phyloP scores from a whole-genome alignment of 2,797 vertebrate species.

The Diceros bicornis region DNA sequence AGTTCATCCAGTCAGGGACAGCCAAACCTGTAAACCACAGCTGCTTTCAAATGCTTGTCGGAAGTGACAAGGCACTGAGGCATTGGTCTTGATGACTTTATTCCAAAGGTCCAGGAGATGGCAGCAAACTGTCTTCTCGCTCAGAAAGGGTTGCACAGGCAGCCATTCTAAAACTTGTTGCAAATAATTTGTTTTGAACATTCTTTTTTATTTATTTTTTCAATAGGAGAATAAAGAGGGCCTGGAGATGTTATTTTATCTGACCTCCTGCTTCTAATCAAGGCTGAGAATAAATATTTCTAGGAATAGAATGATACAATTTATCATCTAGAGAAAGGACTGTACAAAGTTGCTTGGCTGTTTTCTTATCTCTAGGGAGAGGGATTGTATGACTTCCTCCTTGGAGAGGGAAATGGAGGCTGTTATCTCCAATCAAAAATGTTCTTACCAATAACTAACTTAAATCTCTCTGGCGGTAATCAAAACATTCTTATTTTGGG shows the following conservation, averaged over 20 bases:
- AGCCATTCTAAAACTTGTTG: neutral
- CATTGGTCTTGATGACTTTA: too few relatives aligned
- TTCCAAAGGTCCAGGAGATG: conserved; percentile 83
- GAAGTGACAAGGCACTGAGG: fast-evolving
- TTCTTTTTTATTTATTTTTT: neutral
- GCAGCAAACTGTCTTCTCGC: conserved; percentile 83
- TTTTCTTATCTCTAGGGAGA: conserved; percentile 18
- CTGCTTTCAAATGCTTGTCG: neutral
- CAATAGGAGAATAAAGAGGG: neutral
- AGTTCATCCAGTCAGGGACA: neutral
- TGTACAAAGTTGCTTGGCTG: neutral
- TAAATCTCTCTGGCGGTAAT: conserved; percentile 21
- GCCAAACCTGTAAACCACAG: neutral
- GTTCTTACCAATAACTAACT: neutral
- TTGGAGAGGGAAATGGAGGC: neutral
- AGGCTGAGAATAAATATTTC: neutral
- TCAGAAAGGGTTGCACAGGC: neutral
- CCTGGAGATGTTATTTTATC: neutral
- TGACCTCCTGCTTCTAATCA: neutral
- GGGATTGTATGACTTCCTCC: neutral
- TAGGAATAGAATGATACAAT: neutral
- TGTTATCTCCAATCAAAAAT: conserved; percentile 38
- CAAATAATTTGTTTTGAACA: neutral
- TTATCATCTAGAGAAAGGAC: neutral
- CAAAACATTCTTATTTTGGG: conserved; percentile 42